Evolutionary conservation across 2,113 vertebrate species (phyloP), one percentile per base, ranked within the genome.

Genomic region (Calidris pugnax): DNA sequence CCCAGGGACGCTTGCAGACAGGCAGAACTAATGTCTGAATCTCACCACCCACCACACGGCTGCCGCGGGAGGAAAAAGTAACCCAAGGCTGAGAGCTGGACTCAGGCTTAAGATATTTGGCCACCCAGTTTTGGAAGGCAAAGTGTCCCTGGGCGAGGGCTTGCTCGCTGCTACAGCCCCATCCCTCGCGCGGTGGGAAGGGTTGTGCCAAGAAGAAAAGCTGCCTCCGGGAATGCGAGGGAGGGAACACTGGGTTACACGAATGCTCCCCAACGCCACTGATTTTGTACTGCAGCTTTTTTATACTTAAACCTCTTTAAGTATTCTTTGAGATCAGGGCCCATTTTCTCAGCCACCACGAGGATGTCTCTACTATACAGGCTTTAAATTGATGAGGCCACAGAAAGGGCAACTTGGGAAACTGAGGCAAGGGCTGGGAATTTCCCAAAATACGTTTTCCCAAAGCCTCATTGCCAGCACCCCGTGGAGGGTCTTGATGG

Each of bases 141-240:
- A 5, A 4, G 8, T 11, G 12, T 56, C 35, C 62, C 27, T 0
- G 2, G 32, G 72, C 0, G 2, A 79, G 66, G 39, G 30, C 6
- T 87, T 4, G 30, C 57, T 64, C 1, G 3, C 64, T 66, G 63
- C 60, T 16, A 30, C 62, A n/a, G 62, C 47, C n/a, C 43, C 4
- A 2, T 5, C 0, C 0, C 32, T 27, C 8, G 4, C 2, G 1
- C 1, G 7, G 50, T 1, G 9, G 59, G n/a, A 79, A 45, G 0
- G 4, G 64, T 6, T 19, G 60, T 24, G 60, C 48, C 53, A 28
- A 51, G 74, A 67, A 41, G 47, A 35, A 69, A 75, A 63, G 28
- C 51, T 68, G 84, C 33, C 43, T 27, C 7, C 0, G 3, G 77
- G 60, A 59, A 19, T 10, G 48, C 0, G 1, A 48, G 77, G 39